Base-by-base conservation (phyloP, 2,888 invertebrate genomes). In the Pachymerium ferrugineum region DNA sequence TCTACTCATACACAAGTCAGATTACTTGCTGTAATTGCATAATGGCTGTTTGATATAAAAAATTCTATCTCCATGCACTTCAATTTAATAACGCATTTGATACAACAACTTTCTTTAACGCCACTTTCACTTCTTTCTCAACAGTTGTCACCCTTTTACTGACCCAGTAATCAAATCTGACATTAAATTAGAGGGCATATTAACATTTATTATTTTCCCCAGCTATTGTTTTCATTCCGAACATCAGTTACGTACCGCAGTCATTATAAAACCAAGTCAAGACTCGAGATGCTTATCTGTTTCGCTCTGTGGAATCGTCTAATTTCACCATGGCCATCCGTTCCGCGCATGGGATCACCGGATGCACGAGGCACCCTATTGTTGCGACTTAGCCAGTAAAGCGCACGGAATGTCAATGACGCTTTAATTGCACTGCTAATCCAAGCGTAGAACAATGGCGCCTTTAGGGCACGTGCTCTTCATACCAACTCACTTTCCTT, bases 251-350 rank as follows among this genome's bases (percentile, higher is more conserved):
- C 47, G 19, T 22, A 47, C 47, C 22, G 38, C 16, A n/a, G 14
- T 3, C 38, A 38, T 38, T 12, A n/a, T n/a, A 38, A 12, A 38
- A 38, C n/a, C 12, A 38, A 38, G 6, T 12, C 16, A 22, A 22
- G 47, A 47, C 47, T 47, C 22, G 47, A 47, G 47, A 47, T 47
- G 47, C 47, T 47, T 47, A 47, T 47, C 47, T 47, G 47, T 47
- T 12, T 47, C 47, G 47, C 47, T 47, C 47, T 22, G 19, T 12
- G 22, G 47, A 22, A 19, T 47, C 47, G 2, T 3, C 5, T 47
- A 47, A 47, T 47, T 47, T 47, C 19, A 22, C 47, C 47, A 19
- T 47, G 47, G 19, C 47, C 47, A 47, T 47, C 47, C 47, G 42
- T 42, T 42, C 42, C 42, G 42, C 42, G 47, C 47, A 47, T 47